A percentile compares a stretch with the other conserved stretches of the same genome.
Evolutionary conservation across 2,888 invertebrate genomes (phyloP).

Genomic region (Polietes domitor): DNA sequence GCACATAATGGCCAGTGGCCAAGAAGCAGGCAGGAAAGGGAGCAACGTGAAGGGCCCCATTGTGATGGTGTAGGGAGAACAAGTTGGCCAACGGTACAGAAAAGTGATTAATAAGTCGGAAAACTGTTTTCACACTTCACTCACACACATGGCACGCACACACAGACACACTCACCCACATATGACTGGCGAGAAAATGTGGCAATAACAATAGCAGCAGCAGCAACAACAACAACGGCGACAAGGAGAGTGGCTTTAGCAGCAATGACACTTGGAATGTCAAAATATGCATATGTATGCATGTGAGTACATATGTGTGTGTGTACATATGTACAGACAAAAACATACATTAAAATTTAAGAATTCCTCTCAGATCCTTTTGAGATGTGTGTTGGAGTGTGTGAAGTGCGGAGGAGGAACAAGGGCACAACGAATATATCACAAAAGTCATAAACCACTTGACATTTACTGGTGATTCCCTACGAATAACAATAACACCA

Average conservation of each 20-base stretch:
- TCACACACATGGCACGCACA: background rate
- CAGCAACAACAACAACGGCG: background rate
- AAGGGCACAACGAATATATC: conserved; percentile 18
- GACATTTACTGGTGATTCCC: conserved; percentile 21
- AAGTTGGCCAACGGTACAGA: background rate
- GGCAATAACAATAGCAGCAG: background rate
- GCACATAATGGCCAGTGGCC: conserved; percentile 14
- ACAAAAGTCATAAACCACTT: background rate
- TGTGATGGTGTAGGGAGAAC: background rate
- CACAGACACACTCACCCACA: background rate
- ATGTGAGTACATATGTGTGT: background rate
- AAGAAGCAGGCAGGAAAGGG: background rate
- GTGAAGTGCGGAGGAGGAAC: background rate
- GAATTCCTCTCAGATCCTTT: background rate
- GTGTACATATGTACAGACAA: conserved; percentile 18
- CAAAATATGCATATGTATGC: background rate
- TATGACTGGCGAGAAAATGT: background rate
- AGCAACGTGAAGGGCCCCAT: background rate
- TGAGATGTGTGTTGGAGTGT: no score
- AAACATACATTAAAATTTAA: conserved; percentile 24
- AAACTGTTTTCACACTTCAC: conserved; percentile 14
- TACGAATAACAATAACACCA: conserved; percentile 13
- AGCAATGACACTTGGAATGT: background rate
- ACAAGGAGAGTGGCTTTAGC: background rate
- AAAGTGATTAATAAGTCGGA: conserved; percentile 16